A percentile compares a stretch with the other conserved stretches of the same genome.
Conservation (phyloP, 2,888 invertebrate genomes). For the Andrena dorsata region DNA sequence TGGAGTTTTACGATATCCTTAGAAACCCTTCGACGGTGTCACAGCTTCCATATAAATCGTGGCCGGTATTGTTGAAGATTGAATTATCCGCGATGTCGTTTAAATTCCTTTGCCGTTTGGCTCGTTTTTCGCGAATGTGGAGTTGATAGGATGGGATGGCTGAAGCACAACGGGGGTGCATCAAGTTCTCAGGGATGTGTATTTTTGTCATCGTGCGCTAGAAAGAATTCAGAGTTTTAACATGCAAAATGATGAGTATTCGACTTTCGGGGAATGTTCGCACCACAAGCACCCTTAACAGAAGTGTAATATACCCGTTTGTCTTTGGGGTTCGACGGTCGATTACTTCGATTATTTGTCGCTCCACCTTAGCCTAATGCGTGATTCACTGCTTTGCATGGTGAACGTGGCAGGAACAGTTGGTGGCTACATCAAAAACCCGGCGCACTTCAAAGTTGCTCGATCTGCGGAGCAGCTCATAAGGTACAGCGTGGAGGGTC, state of each 20-base stretch:
- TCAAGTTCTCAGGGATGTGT: not conserved
- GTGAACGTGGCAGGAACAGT: slow-evolving; percentile 79
- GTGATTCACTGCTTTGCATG: slow-evolving; percentile 84
- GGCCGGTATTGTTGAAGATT: not conserved
- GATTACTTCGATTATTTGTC: slow-evolving; percentile 67
- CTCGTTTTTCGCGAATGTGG: not conserved
- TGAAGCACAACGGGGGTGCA: not conserved
- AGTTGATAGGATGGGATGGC: not conserved
- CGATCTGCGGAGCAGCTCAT: slow-evolving; percentile 60
- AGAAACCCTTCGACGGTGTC: slow-evolving; percentile 32
- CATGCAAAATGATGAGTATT: not conserved
- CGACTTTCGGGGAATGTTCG: not conserved
- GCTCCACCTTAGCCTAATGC: slow-evolving; percentile 74
- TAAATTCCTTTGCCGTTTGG: not conserved
- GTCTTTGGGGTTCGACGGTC: slow-evolving; percentile 26
- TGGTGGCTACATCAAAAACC: slow-evolving; percentile 84
- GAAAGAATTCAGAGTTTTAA: not conserved
- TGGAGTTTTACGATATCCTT: slow-evolving; percentile 44
- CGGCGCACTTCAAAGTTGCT: slow-evolving; percentile 83
- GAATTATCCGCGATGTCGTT: not conserved
- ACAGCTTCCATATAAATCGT: slow-evolving; percentile 8
- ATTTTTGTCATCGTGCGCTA: not conserved
- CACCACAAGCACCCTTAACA: not conserved
- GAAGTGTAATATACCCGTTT: slow-evolving; percentile 9
- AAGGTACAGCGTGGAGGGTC: slow-evolving; percentile 29